Evolutionary conservation across 2,888 invertebrate species (phyloP), one percentile per base, ranked within the genome.

Genomic region (Lacanobia oleracea): DNA sequence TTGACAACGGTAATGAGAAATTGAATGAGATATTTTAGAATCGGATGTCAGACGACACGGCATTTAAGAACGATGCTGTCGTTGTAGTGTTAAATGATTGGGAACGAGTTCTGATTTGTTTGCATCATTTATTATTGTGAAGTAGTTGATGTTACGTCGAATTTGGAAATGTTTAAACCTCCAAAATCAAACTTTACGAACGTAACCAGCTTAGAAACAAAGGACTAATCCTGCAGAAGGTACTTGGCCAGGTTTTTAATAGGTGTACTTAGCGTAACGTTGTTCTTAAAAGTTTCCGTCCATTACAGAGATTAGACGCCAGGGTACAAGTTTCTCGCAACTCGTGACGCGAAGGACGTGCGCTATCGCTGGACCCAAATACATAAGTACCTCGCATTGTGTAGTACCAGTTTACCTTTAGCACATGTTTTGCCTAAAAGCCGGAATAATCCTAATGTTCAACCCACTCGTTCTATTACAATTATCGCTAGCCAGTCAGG

Each of bases 201-300:
- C 60, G 12, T 45, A 57, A 59, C 3, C 37, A 43, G 12, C 54
- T 5, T 53, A 54, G 50, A 37, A 67, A 67, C 65, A 65, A 56
- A 54, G 21, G 23, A 14, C 57, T 50, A 62, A 67, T 62, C 61
- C 37, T 57, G 43, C 65, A 21, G 6, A 60, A 62, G 40, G 48
- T 48, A 60, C 60, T 66, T 53, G 56, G 63, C 27, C 53, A 59
- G 70, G 82, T 78, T 84, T 70, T 69, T 66, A 73, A 73, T 64
- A 71, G 67, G 67, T 71, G 21, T 75, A 75, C 80, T 83, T 80
- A 73, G 77, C 51, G 59, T 64, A 53, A 73, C 67, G 77, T 63
- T 68, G 81, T 78, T 75, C 82, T 83, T 81, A 74, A 78, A 83
- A 83, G 73, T 83, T 83, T 84, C 67, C 72, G 59, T 63, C 77